phyloP scores from a whole-genome alignment of 1,140 invertebrate genomes.

The Pectinophora gossypiella region DNA sequence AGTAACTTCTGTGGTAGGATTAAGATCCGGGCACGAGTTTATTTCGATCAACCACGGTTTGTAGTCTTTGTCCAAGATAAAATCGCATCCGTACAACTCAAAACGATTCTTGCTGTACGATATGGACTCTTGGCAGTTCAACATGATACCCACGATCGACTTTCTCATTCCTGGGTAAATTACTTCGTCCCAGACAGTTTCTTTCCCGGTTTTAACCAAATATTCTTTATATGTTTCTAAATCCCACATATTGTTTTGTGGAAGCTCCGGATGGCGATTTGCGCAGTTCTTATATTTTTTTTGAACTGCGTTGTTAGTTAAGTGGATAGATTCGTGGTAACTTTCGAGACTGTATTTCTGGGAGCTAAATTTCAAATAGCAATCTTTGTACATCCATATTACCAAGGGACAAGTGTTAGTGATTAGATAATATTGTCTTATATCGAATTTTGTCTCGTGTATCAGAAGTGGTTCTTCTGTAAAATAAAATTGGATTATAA shows the following conservation, averaged over 20 bases:
- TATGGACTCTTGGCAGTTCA: conserved; percentile 85
- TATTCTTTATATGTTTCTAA: conserved; percentile 84
- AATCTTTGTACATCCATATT: conserved; percentile 93
- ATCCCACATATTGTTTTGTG: conserved; percentile 91
- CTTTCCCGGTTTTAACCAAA: conserved; percentile 71
- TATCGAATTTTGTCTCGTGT: conserved; percentile 94
- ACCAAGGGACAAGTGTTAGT: conserved; percentile 86
- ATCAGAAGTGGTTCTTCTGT: conserved; percentile 89
- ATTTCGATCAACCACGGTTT: conserved; percentile 95
- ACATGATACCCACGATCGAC: conserved; percentile 86
- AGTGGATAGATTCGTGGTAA: conserved; percentile 92
- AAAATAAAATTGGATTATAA: conserved; percentile 21
- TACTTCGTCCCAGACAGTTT: conserved; percentile 77
- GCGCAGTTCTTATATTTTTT: conserved; percentile 85
- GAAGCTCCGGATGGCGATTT: conserved; percentile 80
- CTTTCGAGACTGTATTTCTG: conserved; percentile 89
- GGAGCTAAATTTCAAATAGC: conserved; percentile 93
- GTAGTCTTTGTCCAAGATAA: conserved; percentile 90
- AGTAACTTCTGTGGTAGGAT: conserved; percentile 88
- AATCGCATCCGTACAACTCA: conserved; percentile 95
- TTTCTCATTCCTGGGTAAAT: conserved; percentile 93
- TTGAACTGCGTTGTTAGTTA: conserved; percentile 95
- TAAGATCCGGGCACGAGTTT: conserved; percentile 92
- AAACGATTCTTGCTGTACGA: conserved; percentile 87
- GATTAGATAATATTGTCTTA: conserved; percentile 92